Evolutionary conservation across 2,888 invertebrate genomes (phyloP), one percentile per base, ranked within the genome.

Genomic region (Parelbella ahira): DNA sequence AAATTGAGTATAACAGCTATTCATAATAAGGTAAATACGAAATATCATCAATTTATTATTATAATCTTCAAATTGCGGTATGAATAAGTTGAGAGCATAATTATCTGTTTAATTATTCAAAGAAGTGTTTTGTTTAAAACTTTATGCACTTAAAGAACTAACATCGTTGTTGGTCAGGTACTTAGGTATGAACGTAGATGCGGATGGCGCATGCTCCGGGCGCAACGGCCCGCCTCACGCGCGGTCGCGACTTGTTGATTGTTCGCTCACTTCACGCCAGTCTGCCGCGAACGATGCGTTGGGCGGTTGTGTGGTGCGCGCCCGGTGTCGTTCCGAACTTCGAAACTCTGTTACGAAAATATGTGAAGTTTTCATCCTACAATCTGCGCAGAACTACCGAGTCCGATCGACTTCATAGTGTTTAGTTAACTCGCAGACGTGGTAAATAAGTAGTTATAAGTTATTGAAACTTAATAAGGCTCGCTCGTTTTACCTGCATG

Each of bases 401-500:
- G 59, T 58, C 56, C 58, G 60, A 64, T 60, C 63, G 23, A 59
- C 60, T 53, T 51, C 53, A 56, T 71, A 73, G 73, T 73, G 68
- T 68, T 61, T 76, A 74, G 58, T 60, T 63, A 58, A 63, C 60
- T 62, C 66, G 68, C 56, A 68, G 65, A 63, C 58, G 66, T 56
- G 64, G 58, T 50, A n/a, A 46, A 53, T 66, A 68, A 73, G 66
- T 82, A 82, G 80, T 83, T 82, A 76, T 79, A 79, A 78, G 72
- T 81, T 68, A 78, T 71, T 74, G 76, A 72, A 84, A 82, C 77
- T 75, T 79, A 76, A 73, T 79, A 42, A 83, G 78, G 82, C 75
- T 79, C 69, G 76, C 76, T 77, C 77, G 75, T 75, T 77, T 77
- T 84, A 86, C 84, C 86, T 86, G 84, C 81, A 80, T 79, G 78